phyloP scores from a whole-genome alignment of 1,140 invertebrate species.

The Penaeus indicus region DNA sequence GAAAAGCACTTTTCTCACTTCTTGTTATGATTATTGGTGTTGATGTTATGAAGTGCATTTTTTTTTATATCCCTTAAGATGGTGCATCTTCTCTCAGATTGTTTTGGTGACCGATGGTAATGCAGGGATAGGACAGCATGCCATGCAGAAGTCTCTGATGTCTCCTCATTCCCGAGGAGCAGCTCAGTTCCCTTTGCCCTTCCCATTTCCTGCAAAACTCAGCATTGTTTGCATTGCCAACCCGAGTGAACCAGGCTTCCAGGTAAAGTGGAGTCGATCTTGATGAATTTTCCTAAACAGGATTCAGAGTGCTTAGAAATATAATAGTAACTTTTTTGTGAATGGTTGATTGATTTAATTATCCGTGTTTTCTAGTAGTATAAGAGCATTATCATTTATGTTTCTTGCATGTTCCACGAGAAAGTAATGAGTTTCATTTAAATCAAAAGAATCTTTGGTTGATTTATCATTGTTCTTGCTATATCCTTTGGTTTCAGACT shows the following conservation, averaged over 20 bases:
- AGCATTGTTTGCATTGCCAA: slow-evolving; percentile 79
- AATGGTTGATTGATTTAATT: too few relatives aligned
- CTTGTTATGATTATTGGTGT: neutral
- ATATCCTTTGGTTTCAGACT: slow-evolving; percentile 36
- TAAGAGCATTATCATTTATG: too few relatives aligned
- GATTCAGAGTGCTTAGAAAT: too few relatives aligned
- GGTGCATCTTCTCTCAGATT: slow-evolving; percentile 43
- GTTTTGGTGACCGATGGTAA: slow-evolving; percentile 64
- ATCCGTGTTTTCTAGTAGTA: too few relatives aligned
- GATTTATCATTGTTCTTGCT: too few relatives aligned
- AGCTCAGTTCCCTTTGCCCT: slow-evolving; percentile 78
- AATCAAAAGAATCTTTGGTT: too few relatives aligned
- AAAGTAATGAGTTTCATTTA: too few relatives aligned
- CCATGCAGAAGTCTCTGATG: slow-evolving; percentile 53
- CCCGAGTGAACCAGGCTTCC: slow-evolving; percentile 68
- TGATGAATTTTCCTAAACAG: too few relatives aligned
- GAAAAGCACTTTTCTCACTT: neutral
- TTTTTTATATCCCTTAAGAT: neutral
- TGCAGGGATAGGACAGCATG: slow-evolving; percentile 59
- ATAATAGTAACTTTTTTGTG: too few relatives aligned
- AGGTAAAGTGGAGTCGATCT: slow-evolving; percentile 62
- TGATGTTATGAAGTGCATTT: neutral
- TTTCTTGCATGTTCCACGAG: too few relatives aligned
- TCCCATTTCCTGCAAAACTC: slow-evolving; percentile 85
- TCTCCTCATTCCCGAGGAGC: slow-evolving; percentile 58